phyloP scores from a whole-genome alignment of 2,797 vertebrate species.

The Anolis apletophallus region DNA sequence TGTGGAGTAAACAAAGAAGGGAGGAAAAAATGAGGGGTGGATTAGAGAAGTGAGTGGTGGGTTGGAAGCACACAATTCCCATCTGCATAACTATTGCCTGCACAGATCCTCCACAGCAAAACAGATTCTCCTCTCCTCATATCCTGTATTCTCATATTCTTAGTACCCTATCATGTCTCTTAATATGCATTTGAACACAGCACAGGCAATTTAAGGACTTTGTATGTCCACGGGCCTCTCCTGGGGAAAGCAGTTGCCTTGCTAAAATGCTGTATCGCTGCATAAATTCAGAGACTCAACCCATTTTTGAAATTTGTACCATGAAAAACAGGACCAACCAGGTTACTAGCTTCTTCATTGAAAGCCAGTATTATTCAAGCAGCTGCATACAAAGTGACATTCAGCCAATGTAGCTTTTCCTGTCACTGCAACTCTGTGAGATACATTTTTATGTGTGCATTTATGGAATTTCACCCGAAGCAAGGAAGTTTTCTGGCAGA shows the following conservation, averaged over 20 bases:
- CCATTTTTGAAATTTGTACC: not conserved
- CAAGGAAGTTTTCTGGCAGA: not conserved
- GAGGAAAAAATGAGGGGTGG: not conserved
- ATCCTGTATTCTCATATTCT: no score
- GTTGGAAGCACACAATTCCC: not conserved
- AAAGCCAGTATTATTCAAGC: not conserved
- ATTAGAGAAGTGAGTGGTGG: not conserved
- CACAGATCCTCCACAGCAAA: no score
- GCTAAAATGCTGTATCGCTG: not conserved
- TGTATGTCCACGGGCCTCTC: not conserved
- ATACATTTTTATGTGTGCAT: not conserved
- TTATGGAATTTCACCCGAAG: conserved; percentile 2
- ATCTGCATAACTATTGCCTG: no score
- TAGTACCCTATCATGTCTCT: not conserved
- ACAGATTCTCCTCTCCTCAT: no score
- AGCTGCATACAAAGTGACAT: not conserved
- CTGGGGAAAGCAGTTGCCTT: not conserved
- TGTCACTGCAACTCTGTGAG: not conserved
- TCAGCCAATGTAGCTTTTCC: not conserved
- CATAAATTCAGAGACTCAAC: not conserved
- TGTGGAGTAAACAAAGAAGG: not conserved
- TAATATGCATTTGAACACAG: not conserved
- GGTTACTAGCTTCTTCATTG: not conserved
- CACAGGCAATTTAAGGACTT: not conserved
- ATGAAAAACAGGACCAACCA: not conserved